Conservation (phyloP, 2,113 vertebrate species). For the Pyxicephalus adspersus region DNA sequence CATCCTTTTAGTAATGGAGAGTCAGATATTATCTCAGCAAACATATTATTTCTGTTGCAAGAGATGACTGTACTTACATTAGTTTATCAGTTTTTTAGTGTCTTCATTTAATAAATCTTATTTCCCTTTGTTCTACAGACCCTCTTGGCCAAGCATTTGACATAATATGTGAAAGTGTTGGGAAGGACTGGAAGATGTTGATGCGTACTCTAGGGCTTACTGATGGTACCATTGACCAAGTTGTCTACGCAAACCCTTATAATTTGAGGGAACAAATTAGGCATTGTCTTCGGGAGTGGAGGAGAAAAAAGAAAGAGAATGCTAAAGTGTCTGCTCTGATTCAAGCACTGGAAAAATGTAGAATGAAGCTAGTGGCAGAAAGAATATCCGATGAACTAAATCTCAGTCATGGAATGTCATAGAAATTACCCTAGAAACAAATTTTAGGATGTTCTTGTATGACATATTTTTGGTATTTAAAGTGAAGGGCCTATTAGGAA, state of each 20-base stretch:
- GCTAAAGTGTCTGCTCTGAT: constrained; percentile 70
- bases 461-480: no score
- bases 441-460: no score
- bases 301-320: constrained; percentile 57
- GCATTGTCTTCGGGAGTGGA: constrained; percentile 79
- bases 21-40: no score
- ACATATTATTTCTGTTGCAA: no score
- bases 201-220: constrained; percentile 73
- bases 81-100: no score
- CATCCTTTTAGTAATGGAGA: no score
- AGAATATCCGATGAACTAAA: constrained; percentile 59
- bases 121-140: constrained; percentile 62
- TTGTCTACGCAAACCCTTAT: constrained; percentile 62
- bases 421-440: neutral
- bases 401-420: neutral
- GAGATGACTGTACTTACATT: no score
- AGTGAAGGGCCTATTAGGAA: no score
- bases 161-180: constrained; percentile 70
- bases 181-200: constrained; percentile 74
- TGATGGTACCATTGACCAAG: constrained; percentile 71
- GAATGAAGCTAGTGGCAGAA: constrained; percentile 80
- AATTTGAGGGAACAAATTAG: constrained; percentile 71
- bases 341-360: constrained; percentile 70
- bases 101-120: no score
- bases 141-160: constrained; percentile 66